Percentiles rank a stretch among this genome's conserved stretches.
Evolutionary conservation across 2,113 vertebrate genomes (phyloP).

Genomic region (Orcinus orca): DNA sequence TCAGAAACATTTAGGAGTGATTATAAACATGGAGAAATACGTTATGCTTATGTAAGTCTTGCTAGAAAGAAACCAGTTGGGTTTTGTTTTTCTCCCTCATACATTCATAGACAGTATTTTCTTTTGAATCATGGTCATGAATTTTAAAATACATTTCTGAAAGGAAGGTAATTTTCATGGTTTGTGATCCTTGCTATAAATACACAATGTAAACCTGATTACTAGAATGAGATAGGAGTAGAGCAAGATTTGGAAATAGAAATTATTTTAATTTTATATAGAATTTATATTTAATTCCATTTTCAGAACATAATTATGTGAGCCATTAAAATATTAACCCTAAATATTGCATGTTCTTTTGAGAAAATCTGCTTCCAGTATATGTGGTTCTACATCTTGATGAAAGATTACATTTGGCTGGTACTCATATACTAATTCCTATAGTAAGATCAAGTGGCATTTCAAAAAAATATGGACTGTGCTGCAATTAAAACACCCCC

Average conservation of each 20-base stretch:
- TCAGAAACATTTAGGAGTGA: not conserved
- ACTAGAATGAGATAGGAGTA: not conserved
- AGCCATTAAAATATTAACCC: conserved; percentile 28
- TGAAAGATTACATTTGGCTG: conserved; percentile 46
- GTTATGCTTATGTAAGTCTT: not conserved
- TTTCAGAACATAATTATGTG: not conserved
- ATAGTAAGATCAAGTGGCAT: conserved; percentile 19
- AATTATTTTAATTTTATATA: not conserved
- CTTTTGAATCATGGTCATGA: not conserved
- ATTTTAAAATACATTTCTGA: conserved; percentile 41
- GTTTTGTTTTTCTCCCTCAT: not conserved
- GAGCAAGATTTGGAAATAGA: not conserved
- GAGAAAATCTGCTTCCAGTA: conserved; percentile 50
- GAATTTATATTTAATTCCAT: not conserved
- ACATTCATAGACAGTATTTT: not conserved
- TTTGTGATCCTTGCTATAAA: not conserved
- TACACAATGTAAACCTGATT: not conserved
- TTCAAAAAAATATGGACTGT: conserved; percentile 60
- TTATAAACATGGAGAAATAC: not conserved
- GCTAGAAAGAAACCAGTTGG: not conserved
- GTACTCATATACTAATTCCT: conserved; percentile 36
- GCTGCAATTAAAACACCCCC: conserved; percentile 59
- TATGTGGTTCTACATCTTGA: not conserved
- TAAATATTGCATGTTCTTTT: not conserved
- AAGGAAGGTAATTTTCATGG: not conserved